These are phyloP conservation scores for Venustoraphidia nigricollis DNA, from an alignment of 2,888 invertebrate species.

Conservation along the genomic window DNA sequence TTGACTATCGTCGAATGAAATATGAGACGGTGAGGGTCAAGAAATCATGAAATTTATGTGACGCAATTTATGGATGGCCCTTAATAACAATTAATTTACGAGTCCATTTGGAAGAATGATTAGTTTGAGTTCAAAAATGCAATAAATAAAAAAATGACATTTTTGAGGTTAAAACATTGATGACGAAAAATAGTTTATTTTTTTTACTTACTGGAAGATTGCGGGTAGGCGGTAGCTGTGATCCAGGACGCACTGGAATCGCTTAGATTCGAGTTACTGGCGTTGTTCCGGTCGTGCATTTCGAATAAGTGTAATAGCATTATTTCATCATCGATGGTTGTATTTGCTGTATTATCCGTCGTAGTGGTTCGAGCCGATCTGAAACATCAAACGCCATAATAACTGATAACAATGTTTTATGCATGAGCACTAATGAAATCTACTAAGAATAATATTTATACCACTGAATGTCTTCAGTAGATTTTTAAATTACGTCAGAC, in stretches of 20 bases:
- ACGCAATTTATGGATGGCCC: too few relatives aligned
- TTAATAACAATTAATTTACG: not conserved
- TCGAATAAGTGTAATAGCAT: constrained; percentile 41
- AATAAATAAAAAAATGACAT: not conserved
- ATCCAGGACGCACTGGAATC: constrained; percentile 1
- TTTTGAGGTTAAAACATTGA: not conserved
- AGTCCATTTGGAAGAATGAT: not conserved
- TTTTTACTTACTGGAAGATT: not conserved
- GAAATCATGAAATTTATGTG: too few relatives aligned
- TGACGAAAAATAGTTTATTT: not conserved
- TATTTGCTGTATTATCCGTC: too few relatives aligned
- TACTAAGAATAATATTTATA: too few relatives aligned
- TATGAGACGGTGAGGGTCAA: too few relatives aligned
- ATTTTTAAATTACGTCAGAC: too few relatives aligned
- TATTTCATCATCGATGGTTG: constrained; percentile 34
- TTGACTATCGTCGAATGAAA: too few relatives aligned
- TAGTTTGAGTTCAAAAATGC: not conserved
- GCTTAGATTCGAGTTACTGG: constrained; percentile 10
- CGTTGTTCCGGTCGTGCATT: constrained; percentile 25
- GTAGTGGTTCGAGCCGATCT: too few relatives aligned
- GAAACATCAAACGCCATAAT: too few relatives aligned
- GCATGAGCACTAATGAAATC: too few relatives aligned
- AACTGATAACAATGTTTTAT: too few relatives aligned
- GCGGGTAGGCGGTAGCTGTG: not conserved
- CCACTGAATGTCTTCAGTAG: too few relatives aligned